Percentiles rank a stretch among this genome's conserved stretches.
Evolutionary conservation across 2,797 vertebrate species (phyloP).

Genomic region (Pangasius sanitwongsei): DNA sequence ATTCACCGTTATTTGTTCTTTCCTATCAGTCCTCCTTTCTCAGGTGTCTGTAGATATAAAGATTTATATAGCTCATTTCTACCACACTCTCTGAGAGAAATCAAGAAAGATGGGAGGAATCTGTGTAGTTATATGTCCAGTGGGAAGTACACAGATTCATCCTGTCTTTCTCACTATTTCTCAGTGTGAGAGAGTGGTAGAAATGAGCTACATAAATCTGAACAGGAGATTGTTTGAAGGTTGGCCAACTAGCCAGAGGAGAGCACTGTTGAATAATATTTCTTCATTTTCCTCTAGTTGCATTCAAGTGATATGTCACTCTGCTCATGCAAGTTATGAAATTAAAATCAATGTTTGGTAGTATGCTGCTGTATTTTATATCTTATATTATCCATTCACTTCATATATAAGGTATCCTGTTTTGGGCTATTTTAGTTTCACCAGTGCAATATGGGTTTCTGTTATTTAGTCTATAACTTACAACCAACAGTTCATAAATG

Average conservation of each 20-base stretch:
- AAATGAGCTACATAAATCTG: constrained; percentile 25
- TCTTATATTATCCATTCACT: constrained; percentile 1
- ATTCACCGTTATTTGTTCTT: neutral
- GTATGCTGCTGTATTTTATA: neutral
- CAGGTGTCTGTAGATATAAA: neutral
- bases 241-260: constrained; percentile 16
- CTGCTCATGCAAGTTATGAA: neutral
- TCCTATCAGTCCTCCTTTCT: neutral
- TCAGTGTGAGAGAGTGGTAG: neutral
- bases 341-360: neutral
- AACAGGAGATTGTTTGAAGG: neutral
- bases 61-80: constrained; percentile 15
- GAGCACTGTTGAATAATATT: constrained; percentile 28
- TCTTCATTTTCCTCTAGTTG: neutral
- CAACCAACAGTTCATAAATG: neutral
- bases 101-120: constrained; percentile 12
- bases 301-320: constrained; percentile 1
- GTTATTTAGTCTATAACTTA: neutral
- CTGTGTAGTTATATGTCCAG: constrained; percentile 15
- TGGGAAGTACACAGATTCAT: constrained; percentile 9
- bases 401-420: neutral
- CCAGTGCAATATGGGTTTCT: neutral
- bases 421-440: constrained; percentile 1
- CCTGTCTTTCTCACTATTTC: neutral
- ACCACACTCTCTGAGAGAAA: neutral